phyloP scores from a whole-genome alignment of 2,113 vertebrate genomes.

The Hippopotamus amphibius region DNA sequence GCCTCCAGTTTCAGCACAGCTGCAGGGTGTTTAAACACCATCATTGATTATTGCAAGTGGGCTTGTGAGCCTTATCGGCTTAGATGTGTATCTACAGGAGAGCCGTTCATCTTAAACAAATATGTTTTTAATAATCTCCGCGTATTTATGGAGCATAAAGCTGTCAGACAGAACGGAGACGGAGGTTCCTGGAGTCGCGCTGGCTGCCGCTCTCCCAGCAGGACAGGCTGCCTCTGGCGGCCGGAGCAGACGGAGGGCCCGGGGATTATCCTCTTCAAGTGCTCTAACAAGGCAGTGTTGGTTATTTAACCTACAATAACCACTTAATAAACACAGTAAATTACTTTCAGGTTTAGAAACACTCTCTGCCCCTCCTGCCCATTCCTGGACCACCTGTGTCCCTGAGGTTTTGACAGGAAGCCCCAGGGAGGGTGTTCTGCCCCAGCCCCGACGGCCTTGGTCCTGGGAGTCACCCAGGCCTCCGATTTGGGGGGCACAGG shows the following conservation, averaged over 20 bases:
- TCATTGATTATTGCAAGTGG: slow-evolving; percentile 86
- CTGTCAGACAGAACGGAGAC: slow-evolving; percentile 81
- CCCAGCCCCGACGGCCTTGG: too few species aligned
- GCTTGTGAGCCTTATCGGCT: slow-evolving; percentile 83
- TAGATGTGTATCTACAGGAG: slow-evolving; percentile 87
- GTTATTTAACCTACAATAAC: slow-evolving; percentile 85
- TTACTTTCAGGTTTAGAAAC: slow-evolving; percentile 61
- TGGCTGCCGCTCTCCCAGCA: slow-evolving; percentile 66
- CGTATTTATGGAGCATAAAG: slow-evolving; percentile 88
- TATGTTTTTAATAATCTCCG: slow-evolving; percentile 89
- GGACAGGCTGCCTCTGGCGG: slow-evolving; percentile 75
- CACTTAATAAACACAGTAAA: slow-evolving; percentile 77
- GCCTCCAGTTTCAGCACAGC: slow-evolving; percentile 81
- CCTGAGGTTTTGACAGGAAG: not conserved
- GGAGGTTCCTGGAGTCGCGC: slow-evolving; percentile 77
- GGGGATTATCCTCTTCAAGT: slow-evolving; percentile 74
- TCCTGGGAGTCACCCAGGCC: not conserved
- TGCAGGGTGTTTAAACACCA: slow-evolving; percentile 81
- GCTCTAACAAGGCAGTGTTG: slow-evolving; percentile 78
- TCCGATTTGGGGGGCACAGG: not conserved
- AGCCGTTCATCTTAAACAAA: slow-evolving; percentile 89
- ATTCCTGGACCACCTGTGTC: not conserved
- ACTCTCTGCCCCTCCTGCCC: too few species aligned
- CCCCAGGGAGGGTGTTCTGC: not conserved
- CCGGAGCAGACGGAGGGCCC: not conserved